Percentiles rank a stretch among this genome's conserved stretches.
phyloP scores from a whole-genome alignment of 37 sponge, comb jelly and placozoan genomes.

The Beroe forskalii region DNA sequence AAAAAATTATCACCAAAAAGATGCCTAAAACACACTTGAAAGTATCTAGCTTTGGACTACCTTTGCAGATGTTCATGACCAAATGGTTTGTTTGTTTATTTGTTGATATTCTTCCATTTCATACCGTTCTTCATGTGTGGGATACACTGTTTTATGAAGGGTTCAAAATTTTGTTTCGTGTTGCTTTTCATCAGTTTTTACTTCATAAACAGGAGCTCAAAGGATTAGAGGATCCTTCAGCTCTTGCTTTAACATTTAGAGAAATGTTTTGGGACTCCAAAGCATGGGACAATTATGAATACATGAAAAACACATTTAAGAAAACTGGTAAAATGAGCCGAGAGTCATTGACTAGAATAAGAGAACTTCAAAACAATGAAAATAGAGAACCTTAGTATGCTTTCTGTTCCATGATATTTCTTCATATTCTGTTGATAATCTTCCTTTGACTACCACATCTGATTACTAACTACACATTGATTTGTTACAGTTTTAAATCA shows the following conservation, averaged over 20 bases:
- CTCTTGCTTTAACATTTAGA: not conserved
- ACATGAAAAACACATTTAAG: not conserved
- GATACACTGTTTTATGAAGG: slow-evolving; percentile 68
- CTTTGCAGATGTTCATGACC: slow-evolving; percentile 25
- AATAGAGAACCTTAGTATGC: no score
- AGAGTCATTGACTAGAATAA: no score
- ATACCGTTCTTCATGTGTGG: slow-evolving; percentile 68
- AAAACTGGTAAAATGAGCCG: slow-evolving; percentile 7
- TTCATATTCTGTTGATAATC: no score
- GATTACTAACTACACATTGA: no score
- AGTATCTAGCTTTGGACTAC: not conserved
- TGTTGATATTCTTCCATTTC: slow-evolving; percentile 67
- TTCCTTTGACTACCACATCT: not conserved
- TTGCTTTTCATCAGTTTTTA: slow-evolving; percentile 40
- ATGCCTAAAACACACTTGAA: not conserved
- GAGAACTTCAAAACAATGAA: no score
- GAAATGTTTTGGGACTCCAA: slow-evolving; percentile 7
- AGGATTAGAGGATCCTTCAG: not conserved
- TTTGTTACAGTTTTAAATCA: no score
- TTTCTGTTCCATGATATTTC: no score
- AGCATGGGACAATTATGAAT: slow-evolving; percentile 44
- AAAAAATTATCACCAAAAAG: not conserved
- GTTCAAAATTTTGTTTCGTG: slow-evolving; percentile 66
- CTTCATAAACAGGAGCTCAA: not conserved
- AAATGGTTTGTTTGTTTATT: slow-evolving; percentile 69